phyloP scores from a whole-genome alignment of 2,797 vertebrate genomes.

The Pipistrellus pygmaeus region DNA sequence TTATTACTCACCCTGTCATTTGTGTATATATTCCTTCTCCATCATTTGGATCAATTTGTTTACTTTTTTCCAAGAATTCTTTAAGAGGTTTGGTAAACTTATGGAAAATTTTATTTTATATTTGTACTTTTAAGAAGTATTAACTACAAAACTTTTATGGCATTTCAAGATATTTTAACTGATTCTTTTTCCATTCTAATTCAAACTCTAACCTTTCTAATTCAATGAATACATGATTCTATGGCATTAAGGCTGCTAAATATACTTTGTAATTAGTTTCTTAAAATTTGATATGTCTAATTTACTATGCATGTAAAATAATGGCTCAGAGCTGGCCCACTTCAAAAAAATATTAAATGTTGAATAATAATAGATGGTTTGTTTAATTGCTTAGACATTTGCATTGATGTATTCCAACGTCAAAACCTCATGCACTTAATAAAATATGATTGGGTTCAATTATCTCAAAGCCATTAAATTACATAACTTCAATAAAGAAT shows the following conservation, averaged over 20 bases:
- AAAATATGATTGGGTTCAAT: background rate
- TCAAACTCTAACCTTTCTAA: background rate
- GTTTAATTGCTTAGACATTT: background rate
- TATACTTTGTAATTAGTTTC: background rate
- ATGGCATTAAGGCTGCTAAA: background rate
- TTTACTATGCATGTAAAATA: background rate
- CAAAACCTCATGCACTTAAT: background rate
- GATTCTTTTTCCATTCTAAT: background rate
- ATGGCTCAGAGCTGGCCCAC: background rate
- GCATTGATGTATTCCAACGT: background rate
- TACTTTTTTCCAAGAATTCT: background rate
- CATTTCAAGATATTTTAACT: conserved; percentile 12
- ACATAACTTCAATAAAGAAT: background rate
- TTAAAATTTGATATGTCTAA: background rate
- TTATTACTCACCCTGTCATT: background rate
- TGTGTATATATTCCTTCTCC: background rate
- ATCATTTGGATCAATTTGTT: background rate
- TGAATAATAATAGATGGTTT: background rate
- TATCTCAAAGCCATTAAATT: background rate
- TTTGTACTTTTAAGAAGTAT: background rate
- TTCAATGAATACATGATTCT: background rate
- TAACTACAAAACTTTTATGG: background rate
- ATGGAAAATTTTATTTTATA: background rate
- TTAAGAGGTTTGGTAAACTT: background rate
- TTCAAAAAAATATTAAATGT: background rate